phyloP scores from a whole-genome alignment of 2,113 vertebrate genomes.

The Rhinichthys klamathensis region DNA sequence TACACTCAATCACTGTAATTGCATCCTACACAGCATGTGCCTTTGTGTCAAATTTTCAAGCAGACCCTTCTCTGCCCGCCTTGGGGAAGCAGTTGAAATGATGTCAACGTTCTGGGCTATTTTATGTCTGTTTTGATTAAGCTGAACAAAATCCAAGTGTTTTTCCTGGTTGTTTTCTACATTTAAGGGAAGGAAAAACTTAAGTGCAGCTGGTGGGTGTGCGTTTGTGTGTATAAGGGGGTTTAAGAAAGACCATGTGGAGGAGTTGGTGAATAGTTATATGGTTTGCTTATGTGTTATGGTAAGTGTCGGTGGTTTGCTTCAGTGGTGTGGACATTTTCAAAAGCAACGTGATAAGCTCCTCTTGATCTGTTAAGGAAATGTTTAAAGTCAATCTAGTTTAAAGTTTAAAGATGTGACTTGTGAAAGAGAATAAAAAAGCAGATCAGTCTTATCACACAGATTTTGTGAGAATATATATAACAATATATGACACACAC shows the following conservation, averaged over 20 bases:
- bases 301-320: slow-evolving; percentile 69
- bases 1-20: slow-evolving; percentile 80
- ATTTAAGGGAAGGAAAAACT: slow-evolving; percentile 70
- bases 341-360: slow-evolving; percentile 41
- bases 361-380: slow-evolving; percentile 14
- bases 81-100: slow-evolving; percentile 57
- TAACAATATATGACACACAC: too few species aligned
- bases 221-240: slow-evolving; percentile 44
- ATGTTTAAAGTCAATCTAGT: background rate
- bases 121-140: slow-evolving; percentile 77
- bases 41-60: slow-evolving; percentile 57
- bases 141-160: slow-evolving; percentile 70
- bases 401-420: background rate
- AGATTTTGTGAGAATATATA: too few species aligned
- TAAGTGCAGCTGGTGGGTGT: slow-evolving; percentile 69
- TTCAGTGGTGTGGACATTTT: slow-evolving; percentile 45
- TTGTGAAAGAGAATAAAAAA: background rate
- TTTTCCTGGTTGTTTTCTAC: slow-evolving; percentile 64
- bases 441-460: too few species aligned
- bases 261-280: slow-evolving; percentile 54
- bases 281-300: slow-evolving; percentile 62
- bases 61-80: slow-evolving; percentile 40
- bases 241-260: slow-evolving; percentile 46
- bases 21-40: slow-evolving; percentile 68
- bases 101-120: slow-evolving; percentile 72